A percentile compares a stretch with the other conserved stretches of the same genome.
phyloP scores from a whole-genome alignment of 2,888 invertebrate species.

The Argynnis bischoffii region DNA sequence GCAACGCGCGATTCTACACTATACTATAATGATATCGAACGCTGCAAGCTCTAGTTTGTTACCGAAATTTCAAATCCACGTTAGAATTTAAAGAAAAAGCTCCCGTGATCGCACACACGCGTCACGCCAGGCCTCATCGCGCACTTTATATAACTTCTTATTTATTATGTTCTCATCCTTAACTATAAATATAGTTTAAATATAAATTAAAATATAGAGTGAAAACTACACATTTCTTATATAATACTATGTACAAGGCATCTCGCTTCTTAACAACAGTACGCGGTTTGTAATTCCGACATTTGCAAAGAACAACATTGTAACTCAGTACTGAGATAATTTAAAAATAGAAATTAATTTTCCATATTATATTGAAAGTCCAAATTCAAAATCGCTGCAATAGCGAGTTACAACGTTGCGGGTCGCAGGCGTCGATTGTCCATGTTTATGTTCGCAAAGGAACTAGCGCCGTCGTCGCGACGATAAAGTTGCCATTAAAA shows the following conservation, averaged over 20 bases:
- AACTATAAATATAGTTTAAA: slow-evolving; percentile 77
- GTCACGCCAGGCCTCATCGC: slow-evolving; percentile 56
- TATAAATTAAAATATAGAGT: slow-evolving; percentile 79
- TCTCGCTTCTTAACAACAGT: slow-evolving; percentile 59
- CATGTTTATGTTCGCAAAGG: no score
- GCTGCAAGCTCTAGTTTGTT: slow-evolving; percentile 75
- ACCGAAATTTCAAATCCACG: slow-evolving; percentile 59
- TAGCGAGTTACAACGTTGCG: no score
- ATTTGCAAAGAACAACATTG: no score
- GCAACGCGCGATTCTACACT: background rate
- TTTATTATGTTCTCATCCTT: slow-evolving; percentile 68
- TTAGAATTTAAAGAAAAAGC: no score
- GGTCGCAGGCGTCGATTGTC: no score
- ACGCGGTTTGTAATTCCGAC: slow-evolving; percentile 26
- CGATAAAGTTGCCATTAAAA: no score
- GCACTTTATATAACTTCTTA: slow-evolving; percentile 46
- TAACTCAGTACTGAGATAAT: no score
- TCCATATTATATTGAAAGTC: no score
- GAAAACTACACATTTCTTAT: slow-evolving; percentile 79
- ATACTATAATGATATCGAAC: slow-evolving; percentile 51
- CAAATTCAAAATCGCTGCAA: no score
- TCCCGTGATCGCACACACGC: slow-evolving; percentile 27
- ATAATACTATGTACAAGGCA: slow-evolving; percentile 78
- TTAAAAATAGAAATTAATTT: no score
- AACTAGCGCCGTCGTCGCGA: no score